Percentiles rank a stretch among this genome's conserved stretches.
phyloP scores from a whole-genome alignment of 2,888 invertebrate genomes.

The Phanerotoma sp. region DNA sequence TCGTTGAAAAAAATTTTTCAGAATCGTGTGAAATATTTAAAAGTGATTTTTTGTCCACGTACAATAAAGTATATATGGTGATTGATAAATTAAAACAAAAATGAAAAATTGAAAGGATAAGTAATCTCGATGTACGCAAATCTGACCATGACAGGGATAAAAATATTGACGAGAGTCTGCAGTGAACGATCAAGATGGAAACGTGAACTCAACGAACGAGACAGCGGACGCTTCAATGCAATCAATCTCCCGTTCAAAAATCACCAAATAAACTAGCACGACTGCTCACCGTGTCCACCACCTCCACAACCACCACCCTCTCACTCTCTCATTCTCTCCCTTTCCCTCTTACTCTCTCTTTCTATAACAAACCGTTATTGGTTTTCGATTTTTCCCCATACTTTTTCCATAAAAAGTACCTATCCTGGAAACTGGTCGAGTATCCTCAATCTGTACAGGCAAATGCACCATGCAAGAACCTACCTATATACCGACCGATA shows the following conservation, averaged over 20 bases:
- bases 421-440: neutral
- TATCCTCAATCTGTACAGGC: too few species aligned
- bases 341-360: too few species aligned
- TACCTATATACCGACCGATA: too few species aligned
- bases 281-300: conserved; percentile 22
- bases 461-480: neutral
- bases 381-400: conserved; percentile 36
- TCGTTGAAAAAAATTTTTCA: too few species aligned
- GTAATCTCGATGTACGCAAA: conserved; percentile 4
- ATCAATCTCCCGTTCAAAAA: conserved; percentile 45
- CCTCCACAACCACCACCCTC: too few species aligned
- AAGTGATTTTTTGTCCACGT: too few species aligned
- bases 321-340: too few species aligned
- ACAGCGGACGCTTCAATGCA: conserved; percentile 35
- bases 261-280: conserved; percentile 41
- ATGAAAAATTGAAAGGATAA: conserved; percentile 5
- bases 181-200: conserved; percentile 38
- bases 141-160: conserved; percentile 29
- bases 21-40: too few species aligned
- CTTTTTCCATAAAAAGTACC: conserved; percentile 1
- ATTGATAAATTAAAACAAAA: neutral
- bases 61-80: neutral
- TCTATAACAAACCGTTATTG: conserved; percentile 39
- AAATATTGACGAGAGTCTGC: conserved; percentile 29
- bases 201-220: conserved; percentile 36